phyloP scores from a whole-genome alignment of 2,797 vertebrate genomes.

The Gymnothorax javanicus region DNA sequence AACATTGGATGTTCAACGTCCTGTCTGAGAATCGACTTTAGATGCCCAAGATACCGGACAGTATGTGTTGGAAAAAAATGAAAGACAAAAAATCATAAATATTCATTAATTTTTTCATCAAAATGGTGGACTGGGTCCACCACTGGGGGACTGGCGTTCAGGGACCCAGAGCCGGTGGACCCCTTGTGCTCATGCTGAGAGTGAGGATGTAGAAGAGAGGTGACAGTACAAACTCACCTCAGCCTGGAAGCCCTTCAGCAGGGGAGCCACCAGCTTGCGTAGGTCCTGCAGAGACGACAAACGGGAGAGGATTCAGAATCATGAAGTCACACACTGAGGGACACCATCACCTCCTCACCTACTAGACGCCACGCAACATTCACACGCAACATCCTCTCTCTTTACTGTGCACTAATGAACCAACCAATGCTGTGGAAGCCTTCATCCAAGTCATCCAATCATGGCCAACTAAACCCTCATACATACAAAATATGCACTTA shows the following conservation, averaged over 20 bases:
- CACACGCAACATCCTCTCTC: not conserved
- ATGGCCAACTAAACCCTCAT: not conserved
- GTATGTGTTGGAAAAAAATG: too few species aligned
- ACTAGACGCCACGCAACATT: too few species aligned
- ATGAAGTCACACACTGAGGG: not conserved
- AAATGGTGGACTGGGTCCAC: too few species aligned
- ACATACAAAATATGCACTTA: not conserved
- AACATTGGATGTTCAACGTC: too few species aligned
- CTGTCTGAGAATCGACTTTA: too few species aligned
- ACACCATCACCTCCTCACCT: too few species aligned
- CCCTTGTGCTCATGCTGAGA: too few species aligned
- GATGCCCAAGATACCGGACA: too few species aligned
- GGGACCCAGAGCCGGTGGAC: too few species aligned
- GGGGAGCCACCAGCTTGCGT: constrained; percentile 88
- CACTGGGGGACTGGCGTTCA: too few species aligned
- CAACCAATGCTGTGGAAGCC: not conserved
- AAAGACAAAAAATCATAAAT: too few species aligned
- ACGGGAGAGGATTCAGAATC: constrained; percentile 30
- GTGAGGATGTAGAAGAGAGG: not conserved
- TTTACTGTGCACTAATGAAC: not conserved
- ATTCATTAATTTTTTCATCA: too few species aligned
- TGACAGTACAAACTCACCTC: constrained; percentile 74
- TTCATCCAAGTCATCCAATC: not conserved
- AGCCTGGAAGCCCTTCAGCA: constrained; percentile 89
- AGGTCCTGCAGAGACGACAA: constrained; percentile 72